These are phyloP conservation scores for Ophraella communa DNA, from an alignment of 2,888 invertebrate genomes.

Conservation along the genomic window DNA sequence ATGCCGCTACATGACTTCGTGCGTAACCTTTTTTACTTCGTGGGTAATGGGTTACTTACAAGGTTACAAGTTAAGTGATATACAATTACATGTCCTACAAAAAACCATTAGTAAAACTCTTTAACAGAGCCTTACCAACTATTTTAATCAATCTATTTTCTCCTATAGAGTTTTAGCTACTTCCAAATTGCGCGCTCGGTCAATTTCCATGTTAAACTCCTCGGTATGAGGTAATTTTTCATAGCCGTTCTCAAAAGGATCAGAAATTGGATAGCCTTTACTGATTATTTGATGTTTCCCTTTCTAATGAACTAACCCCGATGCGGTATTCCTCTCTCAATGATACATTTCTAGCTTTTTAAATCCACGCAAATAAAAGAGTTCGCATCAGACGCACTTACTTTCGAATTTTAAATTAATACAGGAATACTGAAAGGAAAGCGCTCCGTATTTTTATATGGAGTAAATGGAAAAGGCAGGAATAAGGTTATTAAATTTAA, in stretches of 20 bases:
- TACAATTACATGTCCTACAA: too few species aligned
- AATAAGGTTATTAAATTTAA: background rate
- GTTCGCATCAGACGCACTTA: background rate
- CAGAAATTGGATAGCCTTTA: background rate
- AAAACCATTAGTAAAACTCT: too few species aligned
- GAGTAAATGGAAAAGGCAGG: background rate
- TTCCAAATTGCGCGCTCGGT: background rate
- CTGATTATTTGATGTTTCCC: background rate
- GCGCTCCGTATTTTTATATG: background rate
- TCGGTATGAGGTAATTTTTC: background rate
- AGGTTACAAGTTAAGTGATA: too few species aligned
- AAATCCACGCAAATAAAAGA: background rate
- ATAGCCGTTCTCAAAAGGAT: background rate
- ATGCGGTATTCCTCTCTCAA: background rate
- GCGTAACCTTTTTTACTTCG: too few species aligned
- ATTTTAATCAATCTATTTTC: background rate
- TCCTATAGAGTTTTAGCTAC: background rate
- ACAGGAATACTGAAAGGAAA: background rate
- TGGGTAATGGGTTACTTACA: too few species aligned
- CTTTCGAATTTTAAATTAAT: background rate
- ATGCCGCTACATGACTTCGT: too few species aligned
- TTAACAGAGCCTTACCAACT: too few species aligned
- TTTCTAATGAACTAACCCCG: background rate
- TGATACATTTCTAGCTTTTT: constrained; percentile 1
- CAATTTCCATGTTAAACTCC: background rate